Base-by-base conservation (phyloP, 1,140 invertebrate species). In the Rhyzopertha dominica region DNA sequence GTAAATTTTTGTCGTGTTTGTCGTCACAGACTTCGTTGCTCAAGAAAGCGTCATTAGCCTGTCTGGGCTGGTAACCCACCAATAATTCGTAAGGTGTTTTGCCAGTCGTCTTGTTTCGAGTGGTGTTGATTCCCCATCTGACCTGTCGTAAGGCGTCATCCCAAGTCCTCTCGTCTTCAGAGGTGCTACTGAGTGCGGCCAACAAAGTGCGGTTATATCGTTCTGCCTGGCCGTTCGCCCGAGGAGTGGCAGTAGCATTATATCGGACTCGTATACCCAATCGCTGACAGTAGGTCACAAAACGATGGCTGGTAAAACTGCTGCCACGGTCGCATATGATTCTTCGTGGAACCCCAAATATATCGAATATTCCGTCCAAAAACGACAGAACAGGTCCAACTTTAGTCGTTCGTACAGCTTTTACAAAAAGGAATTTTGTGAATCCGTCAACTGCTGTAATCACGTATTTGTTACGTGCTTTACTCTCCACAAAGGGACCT, bases 381-480 rank as follows among this genome's bases (percentile, higher is more conserved):
- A 30, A 18, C 10, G 9, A 8, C 3, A 13, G 8, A 17, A 30
- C 34, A 12, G 23, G 16, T 10, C 13, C 24, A 4, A 26, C 14
- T 18, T 30, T 47, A 3, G 49, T 51, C 14, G 35, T 22, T 12
- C 14, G 17, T 16, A 37, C 32, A 5, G 44, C 30, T 24, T 28
- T 36, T 10, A 42, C 14, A 10, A 39, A 1, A 3, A 56, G 29
- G 47, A 52, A 67, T 43, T 66, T 68, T 0, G 55, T 64, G 42
- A 58, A 70, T 0, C 63, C 60, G n/a, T 70, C 67, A 0, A 69
- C 43, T 0, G 49, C 50, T 0, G 63, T 63, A 10, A 70, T 35
- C 7, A 68, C 34, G 46, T 62, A 49, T 34, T 53, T 59, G 26
- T 55, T 64, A 1, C 49, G 54, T n/a, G 52, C 41, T 10, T 22